Base-by-base conservation (phyloP, 2,888 invertebrate genomes). In the Eilema sororculum region DNA sequence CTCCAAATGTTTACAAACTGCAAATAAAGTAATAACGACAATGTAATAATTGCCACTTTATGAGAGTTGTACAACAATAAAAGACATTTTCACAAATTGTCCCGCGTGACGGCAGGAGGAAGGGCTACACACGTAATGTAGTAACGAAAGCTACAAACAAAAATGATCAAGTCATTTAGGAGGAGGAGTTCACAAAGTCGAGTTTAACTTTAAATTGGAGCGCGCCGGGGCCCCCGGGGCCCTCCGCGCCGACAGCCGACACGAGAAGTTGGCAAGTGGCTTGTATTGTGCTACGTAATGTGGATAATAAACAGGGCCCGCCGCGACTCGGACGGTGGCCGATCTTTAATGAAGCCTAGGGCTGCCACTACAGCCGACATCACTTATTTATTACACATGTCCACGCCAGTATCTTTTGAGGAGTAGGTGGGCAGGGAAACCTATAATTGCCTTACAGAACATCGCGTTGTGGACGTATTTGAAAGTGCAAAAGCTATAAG, bases 121-220 rank as follows among this genome's bases (percentile, higher is more conserved):
- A 57, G 28, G 30, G 30, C 13, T 30, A 2, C 56, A 56, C 41
- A 56, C 22, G 24, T 16, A 46, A 41, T 22, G 10, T 0, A 41
- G 25, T 46, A 67, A 56, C 46, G 63, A 68, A 70, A 70, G 58
- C 5, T 10, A n/a, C 24, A 46, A 71, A 71, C 59, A 59, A 68
- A 75, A 74, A 71, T 74, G 64, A 70, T 71, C 61, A 69, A 78
- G 69, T 74, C 75, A 75, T 78, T 74, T 64, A 66, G 68, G 69
- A 73, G 68, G 73, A 67, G 69, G 57, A 82, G 71, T 75, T 72
- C 63, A 71, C 71, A 58, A 65, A 61, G 65, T 61, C 8, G 52
- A 65, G 61, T 60, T 65, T 25, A 69, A 69, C 37, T 69, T 69
- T 69, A 69, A 69, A 69, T 69, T 65, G 61, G 65, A 33, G 65